Evolutionary conservation across 2,113 vertebrate species (phyloP).

Genomic region (Podarcis raffonei): DNA sequence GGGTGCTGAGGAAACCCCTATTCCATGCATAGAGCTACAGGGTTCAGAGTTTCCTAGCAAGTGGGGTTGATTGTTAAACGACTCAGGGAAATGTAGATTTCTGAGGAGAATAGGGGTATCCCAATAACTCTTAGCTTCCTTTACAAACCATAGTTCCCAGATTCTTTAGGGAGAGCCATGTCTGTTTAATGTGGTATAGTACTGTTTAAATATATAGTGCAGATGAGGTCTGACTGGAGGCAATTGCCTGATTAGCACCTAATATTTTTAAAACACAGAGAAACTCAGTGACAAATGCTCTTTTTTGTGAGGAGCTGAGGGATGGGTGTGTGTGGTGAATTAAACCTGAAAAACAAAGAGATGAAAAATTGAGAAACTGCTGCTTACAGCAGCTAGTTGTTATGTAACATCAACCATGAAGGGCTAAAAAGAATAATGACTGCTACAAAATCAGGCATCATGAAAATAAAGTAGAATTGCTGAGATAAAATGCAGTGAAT

Average conservation of each 20-base stretch:
- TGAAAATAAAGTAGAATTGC: not conserved
- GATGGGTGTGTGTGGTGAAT: no score
- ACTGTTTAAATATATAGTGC: no score
- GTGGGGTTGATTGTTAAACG: no score
- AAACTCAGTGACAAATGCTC: not conserved
- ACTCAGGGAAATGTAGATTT: no score
- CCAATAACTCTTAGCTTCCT: no score
- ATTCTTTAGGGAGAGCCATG: no score
- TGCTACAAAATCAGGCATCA: not conserved
- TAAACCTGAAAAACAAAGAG: not conserved
- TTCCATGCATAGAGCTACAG: no score
- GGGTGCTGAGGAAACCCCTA: no score
- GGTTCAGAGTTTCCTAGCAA: no score
- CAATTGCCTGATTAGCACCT: not conserved
- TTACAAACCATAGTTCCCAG: no score
- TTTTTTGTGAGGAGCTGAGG: not conserved
- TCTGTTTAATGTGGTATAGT: no score
- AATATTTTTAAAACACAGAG: not conserved
- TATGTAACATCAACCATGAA: not conserved
- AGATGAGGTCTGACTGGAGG: not conserved
- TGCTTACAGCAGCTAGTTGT: not conserved
- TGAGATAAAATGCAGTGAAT: not conserved
- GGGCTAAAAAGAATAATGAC: not conserved
- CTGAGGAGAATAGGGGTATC: no score
- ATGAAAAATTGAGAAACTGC: not conserved